phyloP scores from a whole-genome alignment of 2,113 vertebrate genomes.

The Hippocampus mohnikei region DNA sequence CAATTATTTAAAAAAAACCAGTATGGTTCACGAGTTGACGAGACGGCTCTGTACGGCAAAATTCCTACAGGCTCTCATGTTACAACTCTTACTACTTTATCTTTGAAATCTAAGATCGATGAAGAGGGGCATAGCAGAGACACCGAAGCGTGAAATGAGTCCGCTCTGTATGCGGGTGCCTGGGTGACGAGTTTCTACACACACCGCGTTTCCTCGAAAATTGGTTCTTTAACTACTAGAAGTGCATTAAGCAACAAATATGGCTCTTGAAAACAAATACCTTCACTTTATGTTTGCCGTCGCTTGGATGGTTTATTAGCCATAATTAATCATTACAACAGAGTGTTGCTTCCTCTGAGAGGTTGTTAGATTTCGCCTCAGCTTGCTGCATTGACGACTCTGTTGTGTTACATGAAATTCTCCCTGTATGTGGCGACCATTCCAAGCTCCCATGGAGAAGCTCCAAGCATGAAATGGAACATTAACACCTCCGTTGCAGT shows the following conservation, averaged over 20 bases:
- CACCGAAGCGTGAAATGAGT: constrained; percentile 5
- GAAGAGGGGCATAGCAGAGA: not conserved
- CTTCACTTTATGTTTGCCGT: not conserved
- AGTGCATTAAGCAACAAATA: not conserved
- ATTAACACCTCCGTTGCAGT: constrained; percentile 55
- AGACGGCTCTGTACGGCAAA: not conserved
- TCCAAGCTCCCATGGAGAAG: constrained; percentile 38
- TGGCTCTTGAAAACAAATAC: not conserved
- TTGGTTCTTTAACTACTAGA: not conserved
- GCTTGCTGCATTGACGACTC: constrained; percentile 26
- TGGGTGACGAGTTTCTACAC: not conserved
- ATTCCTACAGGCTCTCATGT: not conserved
- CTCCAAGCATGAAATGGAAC: constrained; percentile 54
- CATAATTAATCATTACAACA: not conserved
- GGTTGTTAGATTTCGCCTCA: constrained; percentile 12
- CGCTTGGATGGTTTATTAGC: constrained; percentile 1
- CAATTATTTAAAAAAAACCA: not conserved
- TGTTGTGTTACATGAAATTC: constrained; percentile 40
- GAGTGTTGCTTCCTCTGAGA: constrained; percentile 5
- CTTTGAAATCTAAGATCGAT: not conserved
- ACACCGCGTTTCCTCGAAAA: not conserved
- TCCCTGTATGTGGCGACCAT: constrained; percentile 31
- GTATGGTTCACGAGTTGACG: not conserved
- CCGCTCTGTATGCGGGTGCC: not conserved
- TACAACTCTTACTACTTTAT: not conserved